Conservation (phyloP, 1,140 invertebrate genomes). For the Pogonomyrmex californicus region DNA sequence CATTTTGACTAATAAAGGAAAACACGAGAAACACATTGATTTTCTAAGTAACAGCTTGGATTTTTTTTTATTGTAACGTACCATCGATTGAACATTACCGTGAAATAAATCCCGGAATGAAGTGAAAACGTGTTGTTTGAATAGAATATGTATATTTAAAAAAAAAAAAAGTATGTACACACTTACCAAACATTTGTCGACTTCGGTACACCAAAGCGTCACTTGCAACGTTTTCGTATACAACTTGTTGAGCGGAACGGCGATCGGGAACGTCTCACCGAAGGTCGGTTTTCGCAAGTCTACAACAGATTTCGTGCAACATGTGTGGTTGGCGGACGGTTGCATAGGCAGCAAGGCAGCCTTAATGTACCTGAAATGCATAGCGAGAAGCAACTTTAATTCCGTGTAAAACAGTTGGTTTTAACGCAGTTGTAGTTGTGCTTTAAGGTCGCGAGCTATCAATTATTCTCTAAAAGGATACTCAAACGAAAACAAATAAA, state of each 20-base stretch:
- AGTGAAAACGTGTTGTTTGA: not conserved
- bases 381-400: slow-evolving; percentile 19
- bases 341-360: slow-evolving; percentile 92
- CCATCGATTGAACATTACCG: not conserved
- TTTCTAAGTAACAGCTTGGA: not conserved
- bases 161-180: slow-evolving; percentile 34
- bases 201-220: slow-evolving; percentile 92
- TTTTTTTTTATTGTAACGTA: not conserved
- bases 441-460: not conserved
- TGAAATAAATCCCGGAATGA: not conserved
- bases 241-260: slow-evolving; percentile 92
- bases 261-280: slow-evolving; percentile 93
- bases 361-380: slow-evolving; percentile 92
- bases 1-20: not conserved
- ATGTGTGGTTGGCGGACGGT: slow-evolving; percentile 88
- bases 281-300: slow-evolving; percentile 93
- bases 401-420: not conserved
- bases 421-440: not conserved
- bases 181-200: slow-evolving; percentile 94
- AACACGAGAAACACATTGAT: not conserved
- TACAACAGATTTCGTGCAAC: slow-evolving; percentile 91
- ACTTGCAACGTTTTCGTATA: slow-evolving; percentile 96
- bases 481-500: slow-evolving; percentile 26
- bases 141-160: slow-evolving; percentile 25
- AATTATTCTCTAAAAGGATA: slow-evolving; percentile 35